phyloP scores from a whole-genome alignment of 2,888 invertebrate species.

The Aporophyla lueneburgensis region DNA sequence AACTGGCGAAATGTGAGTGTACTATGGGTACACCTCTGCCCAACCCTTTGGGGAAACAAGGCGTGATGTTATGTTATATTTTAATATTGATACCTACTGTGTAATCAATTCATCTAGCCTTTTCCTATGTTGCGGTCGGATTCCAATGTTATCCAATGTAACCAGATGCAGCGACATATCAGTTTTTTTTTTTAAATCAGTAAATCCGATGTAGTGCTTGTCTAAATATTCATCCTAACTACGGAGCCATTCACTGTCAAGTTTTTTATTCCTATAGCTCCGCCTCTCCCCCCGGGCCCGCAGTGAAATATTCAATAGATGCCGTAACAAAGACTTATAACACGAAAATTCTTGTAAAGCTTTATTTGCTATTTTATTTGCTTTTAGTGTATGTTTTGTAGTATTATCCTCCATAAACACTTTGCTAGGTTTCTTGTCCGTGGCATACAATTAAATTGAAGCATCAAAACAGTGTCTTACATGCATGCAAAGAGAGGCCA shows the following conservation, averaged over 20 bases:
- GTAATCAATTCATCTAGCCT: too few relatives aligned
- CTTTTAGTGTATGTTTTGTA: conserved; percentile 14
- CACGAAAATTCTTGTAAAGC: conserved; percentile 14
- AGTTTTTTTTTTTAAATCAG: background rate
- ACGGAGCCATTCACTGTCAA: background rate
- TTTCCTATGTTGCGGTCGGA: background rate
- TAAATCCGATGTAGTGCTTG: background rate
- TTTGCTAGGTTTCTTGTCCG: background rate
- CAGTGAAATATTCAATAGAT: conserved; percentile 57
- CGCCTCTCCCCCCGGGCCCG: conserved; percentile 4
- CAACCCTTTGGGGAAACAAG: too few relatives aligned
- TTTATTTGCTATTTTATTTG: conserved; percentile 11
- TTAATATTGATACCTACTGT: background rate
- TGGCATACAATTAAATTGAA: background rate
- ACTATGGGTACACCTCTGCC: too few relatives aligned
- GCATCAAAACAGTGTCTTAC: background rate
- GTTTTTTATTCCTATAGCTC: conserved; percentile 54
- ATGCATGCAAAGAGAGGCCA: too few relatives aligned
- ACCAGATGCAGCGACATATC: too few relatives aligned
- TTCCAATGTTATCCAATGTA: too few relatives aligned
- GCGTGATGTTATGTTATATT: too few relatives aligned
- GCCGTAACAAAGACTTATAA: conserved; percentile 48
- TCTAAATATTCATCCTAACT: background rate
- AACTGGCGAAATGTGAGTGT: too few relatives aligned
- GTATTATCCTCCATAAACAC: background rate